These are phyloP conservation scores for Cistogaster globosa DNA, from an alignment of 2,888 invertebrate genomes.

Conservation along the genomic window DNA sequence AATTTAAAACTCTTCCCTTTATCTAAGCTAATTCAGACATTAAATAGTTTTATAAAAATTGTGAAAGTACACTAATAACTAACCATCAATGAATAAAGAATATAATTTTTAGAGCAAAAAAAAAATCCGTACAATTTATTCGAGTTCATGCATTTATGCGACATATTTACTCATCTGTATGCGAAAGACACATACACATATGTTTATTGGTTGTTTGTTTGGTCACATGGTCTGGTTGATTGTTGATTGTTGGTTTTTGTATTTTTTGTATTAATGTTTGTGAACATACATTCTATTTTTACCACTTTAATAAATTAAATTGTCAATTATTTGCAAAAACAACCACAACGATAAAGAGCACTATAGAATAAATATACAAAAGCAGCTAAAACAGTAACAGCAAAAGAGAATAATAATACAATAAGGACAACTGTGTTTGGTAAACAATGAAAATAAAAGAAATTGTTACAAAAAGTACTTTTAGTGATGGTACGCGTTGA, in stretches of 20 bases:
- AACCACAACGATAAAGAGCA: conserved; percentile 67
- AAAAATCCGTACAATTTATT: conserved; percentile 1
- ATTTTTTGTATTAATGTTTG: conserved; percentile 2
- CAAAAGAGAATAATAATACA: conserved; percentile 57
- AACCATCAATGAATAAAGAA: conserved; percentile 32
- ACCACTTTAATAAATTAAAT: conserved; percentile 80
- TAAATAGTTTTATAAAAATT: conserved; percentile 37
- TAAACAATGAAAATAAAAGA: conserved; percentile 31
- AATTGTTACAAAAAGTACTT: conserved; percentile 6
- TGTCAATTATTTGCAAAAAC: conserved; percentile 80
- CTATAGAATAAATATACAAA: conserved; percentile 68
- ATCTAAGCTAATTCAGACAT: conserved; percentile 55
- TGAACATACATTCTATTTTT: conserved; percentile 28
- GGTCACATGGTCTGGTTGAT: conserved; percentile 49
- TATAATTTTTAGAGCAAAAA: conserved; percentile 23
- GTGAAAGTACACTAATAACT: conserved; percentile 57
- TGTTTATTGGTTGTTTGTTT: conserved; percentile 70
- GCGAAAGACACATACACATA: conserved; percentile 52
- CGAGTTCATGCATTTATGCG: neutral
- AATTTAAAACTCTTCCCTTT: conserved; percentile 32
- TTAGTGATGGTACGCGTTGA: neutral
- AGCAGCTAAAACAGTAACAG: conserved; percentile 1
- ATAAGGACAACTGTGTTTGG: conserved; percentile 53
- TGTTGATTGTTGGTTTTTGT: conserved; percentile 50
- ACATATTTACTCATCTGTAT: conserved; percentile 51